These are phyloP conservation scores for Ptyas mucosa DNA, from an alignment of 2,113 vertebrate species.

Conservation along the genomic window DNA sequence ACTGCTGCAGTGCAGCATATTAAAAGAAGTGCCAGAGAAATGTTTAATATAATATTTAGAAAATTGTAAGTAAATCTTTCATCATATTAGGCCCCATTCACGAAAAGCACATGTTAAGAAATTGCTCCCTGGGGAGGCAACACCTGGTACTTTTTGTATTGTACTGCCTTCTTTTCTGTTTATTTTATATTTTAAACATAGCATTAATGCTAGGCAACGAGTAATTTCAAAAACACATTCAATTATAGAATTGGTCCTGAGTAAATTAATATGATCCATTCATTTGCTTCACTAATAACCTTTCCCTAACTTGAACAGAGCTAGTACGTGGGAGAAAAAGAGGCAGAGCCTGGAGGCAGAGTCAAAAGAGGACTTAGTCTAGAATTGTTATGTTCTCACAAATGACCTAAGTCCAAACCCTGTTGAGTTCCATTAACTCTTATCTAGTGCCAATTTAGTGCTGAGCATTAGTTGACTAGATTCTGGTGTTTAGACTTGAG, in stretches of 20 bases:
- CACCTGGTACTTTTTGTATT: not conserved
- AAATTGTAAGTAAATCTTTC: not conserved
- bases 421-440: not conserved
- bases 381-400: not conserved
- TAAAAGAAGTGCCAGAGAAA: not conserved
- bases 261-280: not conserved
- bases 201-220: not conserved
- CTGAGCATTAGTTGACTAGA: not conserved
- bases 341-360: not conserved
- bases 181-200: slow-evolving; percentile 4
- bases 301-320: not conserved
- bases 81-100: not conserved
- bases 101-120: not conserved
- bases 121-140: not conserved
- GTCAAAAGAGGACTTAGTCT: not conserved
- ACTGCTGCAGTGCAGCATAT: not conserved
- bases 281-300: not conserved
- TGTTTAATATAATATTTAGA: not conserved
- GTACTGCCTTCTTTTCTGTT: not conserved
- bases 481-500: not conserved
- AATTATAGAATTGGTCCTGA: not conserved
- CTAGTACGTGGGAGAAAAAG: not conserved
- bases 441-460: not conserved
- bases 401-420: not conserved
- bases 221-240: not conserved